Base-by-base conservation (phyloP, 2,888 invertebrate genomes). In the Epistrophe eligans region DNA sequence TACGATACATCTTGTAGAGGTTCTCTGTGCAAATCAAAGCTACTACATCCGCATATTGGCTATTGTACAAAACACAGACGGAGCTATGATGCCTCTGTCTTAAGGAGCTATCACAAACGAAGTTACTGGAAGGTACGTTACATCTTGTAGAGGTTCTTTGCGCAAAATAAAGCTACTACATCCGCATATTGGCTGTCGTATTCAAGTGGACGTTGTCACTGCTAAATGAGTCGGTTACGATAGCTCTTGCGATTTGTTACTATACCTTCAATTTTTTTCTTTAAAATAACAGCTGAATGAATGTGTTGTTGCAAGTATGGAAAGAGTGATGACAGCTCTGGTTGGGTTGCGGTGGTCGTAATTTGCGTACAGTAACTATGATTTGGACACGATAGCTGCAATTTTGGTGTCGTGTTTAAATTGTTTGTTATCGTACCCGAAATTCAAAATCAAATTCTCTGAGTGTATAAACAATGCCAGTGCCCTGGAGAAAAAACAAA, bases 331-430 rank as follows among this genome's bases (percentile, higher is more conserved):
- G 19, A 52, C 19, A 52, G 52, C 52, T 52, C 52, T 52, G 52
- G 52, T 52, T 52, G 2, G 19, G 52, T 52, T 24, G 24, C 24
- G 24, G 24, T 24, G 24, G 24, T 24, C 24, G 24, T 24, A 24
- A 24, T 24, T 24, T 19, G 52, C 52, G 52, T 52, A 52, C 52
- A 35, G 5, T 35, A 52, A 52, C 52, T 52, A 19, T 52, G 52
- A 17, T 52, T 52, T 52, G 52, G 52, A 52, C n/a, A 52, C 52
- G 5, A 45, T 45, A 45, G 52, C 52, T 52, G 52, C 17, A 52
- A 52, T 52, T 52, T 52, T 52, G 52, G 52, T 52, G 52, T 52
- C 52, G 52, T 52, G n/a, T 52, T 52, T 52, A 52, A 52, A 52
- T 19, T 52, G 4, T 52, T 52, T 19, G n/a, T 52, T 52, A 52